Evolutionary conservation across 2,797 vertebrate species (phyloP).

Genomic region (Scolopax bukidnonensis): DNA sequence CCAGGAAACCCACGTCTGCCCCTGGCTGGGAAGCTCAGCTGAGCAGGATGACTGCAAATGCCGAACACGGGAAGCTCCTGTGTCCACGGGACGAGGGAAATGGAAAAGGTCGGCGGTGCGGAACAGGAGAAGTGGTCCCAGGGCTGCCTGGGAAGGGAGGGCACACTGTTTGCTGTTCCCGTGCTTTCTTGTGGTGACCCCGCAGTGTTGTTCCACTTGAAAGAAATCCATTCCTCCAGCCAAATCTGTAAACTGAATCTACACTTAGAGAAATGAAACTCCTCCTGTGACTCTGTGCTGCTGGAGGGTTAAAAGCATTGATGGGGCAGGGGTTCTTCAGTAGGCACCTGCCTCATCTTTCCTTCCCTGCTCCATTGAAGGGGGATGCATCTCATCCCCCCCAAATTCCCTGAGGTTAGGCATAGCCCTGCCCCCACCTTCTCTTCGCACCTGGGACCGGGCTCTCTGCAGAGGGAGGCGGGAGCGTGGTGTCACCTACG

Average conservation of each 20-base stretch:
- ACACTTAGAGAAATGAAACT: background rate
- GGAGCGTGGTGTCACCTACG: accelerated
- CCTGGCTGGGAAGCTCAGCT: background rate
- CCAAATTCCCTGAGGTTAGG: accelerated
- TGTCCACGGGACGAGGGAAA: background rate
- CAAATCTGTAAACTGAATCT: background rate
- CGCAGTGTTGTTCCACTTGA: background rate
- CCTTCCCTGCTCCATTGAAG: accelerated
- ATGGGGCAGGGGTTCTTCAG: accelerated
- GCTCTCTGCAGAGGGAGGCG: background rate
- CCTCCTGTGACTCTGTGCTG: background rate
- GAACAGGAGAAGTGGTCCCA: accelerated
- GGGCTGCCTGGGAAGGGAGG: background rate
- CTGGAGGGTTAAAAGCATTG: background rate
- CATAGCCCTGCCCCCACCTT: background rate
- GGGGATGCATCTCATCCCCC: accelerated
- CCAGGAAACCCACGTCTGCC: background rate
- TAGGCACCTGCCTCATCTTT: accelerated
- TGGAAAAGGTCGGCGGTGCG: accelerated
- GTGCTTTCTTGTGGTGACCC: background rate
- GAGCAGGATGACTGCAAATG: background rate
- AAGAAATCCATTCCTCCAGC: background rate
- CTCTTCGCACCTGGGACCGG: accelerated
- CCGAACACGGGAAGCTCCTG: accelerated
- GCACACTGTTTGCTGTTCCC: accelerated